Evolutionary conservation across 2,888 invertebrate genomes (phyloP).

Genomic region (Ennomos quercinarius): DNA sequence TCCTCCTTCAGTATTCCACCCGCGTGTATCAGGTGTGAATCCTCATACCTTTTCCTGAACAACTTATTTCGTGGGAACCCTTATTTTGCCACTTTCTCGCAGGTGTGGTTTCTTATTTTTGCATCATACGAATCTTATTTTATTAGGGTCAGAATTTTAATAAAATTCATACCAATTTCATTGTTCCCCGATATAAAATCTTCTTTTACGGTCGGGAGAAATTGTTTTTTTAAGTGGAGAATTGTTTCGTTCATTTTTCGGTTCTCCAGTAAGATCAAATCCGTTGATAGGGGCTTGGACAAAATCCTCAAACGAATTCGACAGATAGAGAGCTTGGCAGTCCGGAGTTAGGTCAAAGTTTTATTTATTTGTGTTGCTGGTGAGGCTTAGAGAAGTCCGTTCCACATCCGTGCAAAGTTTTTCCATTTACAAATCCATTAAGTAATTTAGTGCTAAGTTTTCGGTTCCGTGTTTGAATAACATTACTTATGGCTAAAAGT

Average conservation of each 20-base stretch:
- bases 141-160: conserved; percentile 33
- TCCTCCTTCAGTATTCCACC: conserved; percentile 24
- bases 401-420: conserved; percentile 12
- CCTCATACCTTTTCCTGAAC: conserved; percentile 13
- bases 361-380: conserved; percentile 17
- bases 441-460: conserved; percentile 8
- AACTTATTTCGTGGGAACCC: conserved; percentile 32
- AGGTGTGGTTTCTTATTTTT: conserved; percentile 30
- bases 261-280: not conserved
- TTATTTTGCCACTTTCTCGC: conserved; percentile 28
- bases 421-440: conserved; percentile 21
- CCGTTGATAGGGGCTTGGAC: not conserved
- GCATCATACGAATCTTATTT: conserved; percentile 26
- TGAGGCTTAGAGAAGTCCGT: not conserved
- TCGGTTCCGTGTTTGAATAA: not conserved
- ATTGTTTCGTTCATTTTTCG: not conserved
- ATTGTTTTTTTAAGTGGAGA: conserved; percentile 19
- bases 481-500: not conserved
- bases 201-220: conserved; percentile 15
- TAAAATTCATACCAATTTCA: conserved; percentile 30
- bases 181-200: conserved; percentile 28
- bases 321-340: conserved; percentile 14
- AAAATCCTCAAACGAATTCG: conserved; percentile 7
- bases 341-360: conserved; percentile 10
- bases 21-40: conserved; percentile 30